Evolutionary conservation across 2,113 vertebrate species (phyloP), one percentile per base, ranked within the genome.

Genomic region (Balaenoptera acutorostrata): DNA sequence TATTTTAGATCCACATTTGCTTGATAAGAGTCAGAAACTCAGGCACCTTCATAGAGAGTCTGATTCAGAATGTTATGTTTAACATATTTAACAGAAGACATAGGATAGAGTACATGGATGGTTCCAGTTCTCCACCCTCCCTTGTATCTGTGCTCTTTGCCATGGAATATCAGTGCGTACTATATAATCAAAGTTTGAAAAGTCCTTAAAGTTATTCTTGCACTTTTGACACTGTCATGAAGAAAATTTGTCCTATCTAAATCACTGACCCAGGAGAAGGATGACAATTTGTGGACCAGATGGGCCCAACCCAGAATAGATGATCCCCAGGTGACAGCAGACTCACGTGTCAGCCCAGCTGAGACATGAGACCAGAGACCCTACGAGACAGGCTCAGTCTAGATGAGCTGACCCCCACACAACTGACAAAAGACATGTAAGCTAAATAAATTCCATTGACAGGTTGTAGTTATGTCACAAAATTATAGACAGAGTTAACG

Each of bases 41-140:
- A 6, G 15, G 12, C 31, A 82, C 9, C 25, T 63, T 33, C 41
- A 33, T 8, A 63, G 61, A 69, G 0, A 74, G 66, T 41, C 80
- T 41, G 27, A 90, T 59, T 39, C 80, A 90, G 74, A 92, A 92
- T 41, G 14, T 39, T 21, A 14, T 11, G 14, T 18, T 64, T 14
- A 41, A 61, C 13, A 12, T 68, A 69, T 33, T 52, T 72, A 81
- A 69, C 8, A 46, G n/a, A 52, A 29, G 33, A 52, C 41, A 8
- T 6, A 29, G 31, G 25, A 6, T 14, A 23, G 57, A 44, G 4
- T 5, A 0, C n/a, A 6, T 27, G 14, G 14, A 11, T 2, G 5
- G 41, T 6, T 71, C n/a, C 61, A 36, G 8, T 27, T 86, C 71
- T 9, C 39, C 11, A 14, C 18, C 55, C 6, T 52, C 39, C 11